These are phyloP conservation scores for Clarias macrocephalus DNA, from an alignment of 2,113 vertebrate species.

Conservation along the genomic window DNA sequence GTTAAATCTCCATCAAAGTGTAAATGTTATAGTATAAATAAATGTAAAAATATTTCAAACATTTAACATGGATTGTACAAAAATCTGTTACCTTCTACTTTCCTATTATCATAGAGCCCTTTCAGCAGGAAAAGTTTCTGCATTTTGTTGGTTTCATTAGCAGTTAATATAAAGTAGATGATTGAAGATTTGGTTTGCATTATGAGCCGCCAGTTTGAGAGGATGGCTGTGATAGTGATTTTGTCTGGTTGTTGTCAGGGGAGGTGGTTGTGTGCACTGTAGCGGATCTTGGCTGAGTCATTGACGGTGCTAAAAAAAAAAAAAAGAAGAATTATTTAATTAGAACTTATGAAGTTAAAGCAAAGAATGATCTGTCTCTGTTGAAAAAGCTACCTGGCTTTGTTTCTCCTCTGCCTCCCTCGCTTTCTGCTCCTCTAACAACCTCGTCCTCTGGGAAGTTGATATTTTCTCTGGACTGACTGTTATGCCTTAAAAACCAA, in stretches of 20 bases:
- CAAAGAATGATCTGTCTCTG: background rate
- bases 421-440: conserved; percentile 50
- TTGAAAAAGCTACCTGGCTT: conserved; percentile 57
- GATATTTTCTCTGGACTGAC: conserved; percentile 78
- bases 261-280: conserved; percentile 52
- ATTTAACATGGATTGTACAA: background rate
- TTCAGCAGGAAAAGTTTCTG: background rate
- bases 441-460: conserved; percentile 79
- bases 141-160: background rate
- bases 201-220: background rate
- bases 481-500: conserved; percentile 65
- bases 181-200: background rate
- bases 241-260: conserved; percentile 41
- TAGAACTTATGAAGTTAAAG: background rate
- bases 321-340: background rate
- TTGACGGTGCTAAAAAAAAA: conserved; percentile 59
- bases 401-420: conserved; percentile 53
- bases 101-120: background rate
- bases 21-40: background rate
- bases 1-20: background rate
- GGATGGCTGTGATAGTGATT: background rate
- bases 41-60: background rate
- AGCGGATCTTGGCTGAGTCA: conserved; percentile 59
- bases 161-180: background rate
- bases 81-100: background rate